Evolutionary conservation across 1,140 invertebrate species (phyloP).

Genomic region (Nylanderia fulva): DNA sequence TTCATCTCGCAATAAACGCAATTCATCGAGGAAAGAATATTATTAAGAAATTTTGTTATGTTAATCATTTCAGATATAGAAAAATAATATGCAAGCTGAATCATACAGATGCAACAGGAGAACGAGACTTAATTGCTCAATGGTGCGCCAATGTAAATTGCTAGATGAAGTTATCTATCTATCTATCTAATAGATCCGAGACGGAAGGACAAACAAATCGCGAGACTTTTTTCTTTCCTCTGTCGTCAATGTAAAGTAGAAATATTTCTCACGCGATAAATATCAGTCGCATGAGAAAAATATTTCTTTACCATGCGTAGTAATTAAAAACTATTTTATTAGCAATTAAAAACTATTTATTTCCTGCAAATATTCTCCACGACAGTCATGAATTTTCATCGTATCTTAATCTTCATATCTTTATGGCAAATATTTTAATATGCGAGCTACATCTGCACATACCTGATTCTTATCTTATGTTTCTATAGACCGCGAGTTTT

Average conservation of each 20-base stretch:
- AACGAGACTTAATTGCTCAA: slow-evolving; percentile 57
- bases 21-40: background rate
- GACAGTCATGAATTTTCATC: background rate
- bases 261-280: background rate
- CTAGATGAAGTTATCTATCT: slow-evolving; percentile 49
- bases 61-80: background rate
- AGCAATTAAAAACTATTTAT: slow-evolving; percentile 19
- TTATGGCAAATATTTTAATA: background rate
- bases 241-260: background rate
- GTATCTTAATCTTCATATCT: background rate
- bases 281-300: background rate
- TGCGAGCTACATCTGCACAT: background rate
- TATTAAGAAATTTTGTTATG: background rate
- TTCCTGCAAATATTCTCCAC: background rate
- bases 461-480: background rate
- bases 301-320: background rate
- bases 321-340: too few relatives aligned
- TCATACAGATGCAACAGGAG: background rate
- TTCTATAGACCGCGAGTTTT: background rate
- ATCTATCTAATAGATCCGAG: slow-evolving; percentile 34
- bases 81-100: background rate
- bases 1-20: background rate
- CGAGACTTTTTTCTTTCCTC: slow-evolving; percentile 30
- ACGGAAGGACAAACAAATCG: slow-evolving; percentile 6
- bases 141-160: slow-evolving; percentile 43